Base-by-base conservation (phyloP, 2,113 vertebrate species). In the Antechinus flavipes region DNA sequence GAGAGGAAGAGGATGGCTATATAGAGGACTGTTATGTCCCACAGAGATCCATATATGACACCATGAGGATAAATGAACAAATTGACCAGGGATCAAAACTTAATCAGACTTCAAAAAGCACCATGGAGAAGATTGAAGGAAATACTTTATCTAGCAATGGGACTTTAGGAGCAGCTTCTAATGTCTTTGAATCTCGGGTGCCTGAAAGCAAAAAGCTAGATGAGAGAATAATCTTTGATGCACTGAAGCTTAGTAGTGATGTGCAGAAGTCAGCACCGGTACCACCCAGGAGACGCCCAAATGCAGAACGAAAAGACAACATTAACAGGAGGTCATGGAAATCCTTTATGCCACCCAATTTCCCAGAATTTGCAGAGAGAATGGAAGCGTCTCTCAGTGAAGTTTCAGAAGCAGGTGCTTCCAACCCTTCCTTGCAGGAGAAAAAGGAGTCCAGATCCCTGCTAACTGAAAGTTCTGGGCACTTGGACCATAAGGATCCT, bases 1-100 rank as follows among this genome's bases (percentile, higher is more conserved):
- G 99, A 0, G 99, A 99, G 50, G 99, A 99, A 90, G 99, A 99
- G 90, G 99, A 99, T 95, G 99, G 99, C 0, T 99, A 99, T 97
- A 99, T 99, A 93, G 99, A 99, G 97, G 99, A 99, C 95, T 99
- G 99, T 98, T 99, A 99, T 92, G 99, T 99, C 94, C 99, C 99
- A n/a, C 99, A 99, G 98, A 98, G 99, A 55, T 99, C 99, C 27
- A 99, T 99, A 58, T 99, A 99, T 30, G 99, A 99, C 97, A 99
- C 99, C 0, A 99, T 99, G 99, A 99, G 99, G 84, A 99, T 99
- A 96, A 99, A 99, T 54, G 99, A 99, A 97, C 99, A 99, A 97
- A 99, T 99, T 95, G 99, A 99, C 98, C 99, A 99, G 97, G 99
- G 99, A 53, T 98, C 99, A 58, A 99, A 99, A 98, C 98, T 99